These are phyloP conservation scores for Pogoniulus pusillus DNA, from an alignment of 2,797 vertebrate species.

Conservation along the genomic window DNA sequence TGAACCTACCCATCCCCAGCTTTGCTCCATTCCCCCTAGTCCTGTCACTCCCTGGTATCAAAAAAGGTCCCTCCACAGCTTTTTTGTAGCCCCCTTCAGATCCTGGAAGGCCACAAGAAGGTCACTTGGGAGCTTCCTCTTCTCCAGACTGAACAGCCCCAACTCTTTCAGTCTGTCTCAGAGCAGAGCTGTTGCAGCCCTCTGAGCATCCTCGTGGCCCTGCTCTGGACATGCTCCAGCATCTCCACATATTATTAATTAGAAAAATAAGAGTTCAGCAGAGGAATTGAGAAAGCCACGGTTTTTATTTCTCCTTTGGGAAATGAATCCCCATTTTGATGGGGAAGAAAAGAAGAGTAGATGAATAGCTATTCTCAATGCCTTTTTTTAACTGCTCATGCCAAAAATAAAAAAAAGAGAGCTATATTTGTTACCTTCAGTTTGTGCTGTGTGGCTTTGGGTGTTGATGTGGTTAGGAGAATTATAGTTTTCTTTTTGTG, in stretches of 20 bases:
- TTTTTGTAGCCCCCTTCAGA: too few species aligned
- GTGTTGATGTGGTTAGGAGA: not conserved
- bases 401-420: not conserved
- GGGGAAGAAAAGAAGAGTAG: not conserved
- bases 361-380: not conserved
- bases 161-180: too few species aligned
- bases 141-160: too few species aligned
- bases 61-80: too few species aligned
- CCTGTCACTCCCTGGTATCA: too few species aligned
- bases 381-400: not conserved
- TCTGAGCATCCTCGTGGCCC: too few species aligned
- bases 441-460: not conserved
- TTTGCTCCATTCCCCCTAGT: too few species aligned
- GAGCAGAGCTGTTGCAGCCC: too few species aligned
- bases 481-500: not conserved
- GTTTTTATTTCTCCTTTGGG: not conserved
- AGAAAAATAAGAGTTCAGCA: not conserved
- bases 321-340: not conserved
- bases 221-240: too few species aligned
- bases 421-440: not conserved
- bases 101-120: too few species aligned
- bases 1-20: too few species aligned
- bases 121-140: too few species aligned
- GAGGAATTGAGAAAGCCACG: not conserved
- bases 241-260: not conserved